Evolutionary conservation across 2,113 vertebrate species (phyloP), one percentile per base, ranked within the genome.

Genomic region (Stercorarius parasiticus): DNA sequence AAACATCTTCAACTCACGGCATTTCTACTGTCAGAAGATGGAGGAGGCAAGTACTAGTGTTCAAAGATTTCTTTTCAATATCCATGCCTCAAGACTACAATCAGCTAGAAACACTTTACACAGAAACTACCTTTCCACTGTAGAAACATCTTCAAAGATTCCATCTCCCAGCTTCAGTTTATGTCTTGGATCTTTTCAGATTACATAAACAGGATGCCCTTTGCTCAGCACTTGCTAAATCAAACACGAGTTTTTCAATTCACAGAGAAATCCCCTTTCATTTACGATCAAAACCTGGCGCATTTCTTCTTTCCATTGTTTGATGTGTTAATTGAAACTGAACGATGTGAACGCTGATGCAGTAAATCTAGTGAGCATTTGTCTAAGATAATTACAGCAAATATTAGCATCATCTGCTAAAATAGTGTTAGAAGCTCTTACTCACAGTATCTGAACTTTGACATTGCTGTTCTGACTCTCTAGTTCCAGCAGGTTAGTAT

Each of bases 241-340:
- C 53, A 86, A 77, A 83, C 11, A 25, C 43, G 56, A 21, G 22
- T 38, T 78, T 92, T 90, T 61, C 29, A 69, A 1, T 43, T 36
- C 32, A 65, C 66, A 79, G n/a, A 72, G 45, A 95, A 90, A 80
- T 73, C 26, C 10, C 18, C 22, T 88, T 94, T 88, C 59, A 81
- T 32, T 74, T 86, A 91, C 36, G 56, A 62, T 36, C 53, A 74
- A 88, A 90, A 66, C 42, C 10, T 42, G 23, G 8, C 0, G 4
- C 25, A 15, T 86, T 94, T 71, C 15, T 86, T 88, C 58, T 50
- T 86, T 76, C 27, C 7, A 7, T 62, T 84, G 17, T 87, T 95
- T 96, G 45, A 56, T 74, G 22, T 79, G 45, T 78, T 85, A 66
- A 50, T 59, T 86, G 52, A 79, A 96, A 84, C n/a, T 43, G 43